A percentile compares a stretch with the other conserved stretches of the same genome.
These are phyloP conservation scores for Ennomos quercinarius DNA, from an alignment of 2,888 invertebrate species.

Conservation along the genomic window DNA sequence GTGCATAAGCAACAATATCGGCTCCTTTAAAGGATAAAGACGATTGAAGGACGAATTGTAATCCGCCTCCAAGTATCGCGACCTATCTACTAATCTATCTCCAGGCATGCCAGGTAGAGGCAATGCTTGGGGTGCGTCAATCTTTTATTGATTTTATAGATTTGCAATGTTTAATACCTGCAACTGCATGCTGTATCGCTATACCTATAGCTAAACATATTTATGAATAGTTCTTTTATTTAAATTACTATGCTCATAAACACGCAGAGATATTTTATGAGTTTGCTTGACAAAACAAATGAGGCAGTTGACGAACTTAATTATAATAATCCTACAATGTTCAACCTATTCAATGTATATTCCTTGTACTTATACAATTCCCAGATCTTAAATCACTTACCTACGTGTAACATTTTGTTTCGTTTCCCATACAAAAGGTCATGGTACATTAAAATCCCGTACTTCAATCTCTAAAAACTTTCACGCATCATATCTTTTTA, in stretches of 20 bases:
- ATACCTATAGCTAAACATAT: no score
- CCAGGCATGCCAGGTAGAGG: slow-evolving; percentile 48
- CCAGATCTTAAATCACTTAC: slow-evolving; percentile 6
- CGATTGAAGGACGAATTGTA: slow-evolving; percentile 71
- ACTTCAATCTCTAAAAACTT: slow-evolving; percentile 34
- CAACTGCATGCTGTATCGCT: background rate
- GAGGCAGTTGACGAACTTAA: no score
- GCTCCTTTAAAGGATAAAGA: slow-evolving; percentile 75
- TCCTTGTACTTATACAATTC: slow-evolving; percentile 1
- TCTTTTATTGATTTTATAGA: slow-evolving; percentile 18
- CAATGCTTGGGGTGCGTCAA: slow-evolving; percentile 24
- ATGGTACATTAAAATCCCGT: slow-evolving; percentile 30
- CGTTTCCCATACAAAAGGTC: slow-evolving; percentile 25
- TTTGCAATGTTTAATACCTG: background rate
- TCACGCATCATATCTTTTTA: slow-evolving; percentile 52
- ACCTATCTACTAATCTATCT: slow-evolving; percentile 57
- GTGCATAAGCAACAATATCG: slow-evolving; percentile 78
- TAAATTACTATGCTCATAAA: no score
- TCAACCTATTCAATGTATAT: slow-evolving; percentile 4
- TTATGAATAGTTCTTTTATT: no score
- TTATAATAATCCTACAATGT: background rate
- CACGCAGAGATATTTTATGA: no score
- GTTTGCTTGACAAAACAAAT: no score
- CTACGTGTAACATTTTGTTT: slow-evolving; percentile 9
- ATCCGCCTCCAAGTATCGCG: slow-evolving; percentile 65